A percentile compares a stretch with the other conserved stretches of the same genome.
Conservation (phyloP, 2,888 invertebrate genomes). For the Drymonia ruficornis region DNA sequence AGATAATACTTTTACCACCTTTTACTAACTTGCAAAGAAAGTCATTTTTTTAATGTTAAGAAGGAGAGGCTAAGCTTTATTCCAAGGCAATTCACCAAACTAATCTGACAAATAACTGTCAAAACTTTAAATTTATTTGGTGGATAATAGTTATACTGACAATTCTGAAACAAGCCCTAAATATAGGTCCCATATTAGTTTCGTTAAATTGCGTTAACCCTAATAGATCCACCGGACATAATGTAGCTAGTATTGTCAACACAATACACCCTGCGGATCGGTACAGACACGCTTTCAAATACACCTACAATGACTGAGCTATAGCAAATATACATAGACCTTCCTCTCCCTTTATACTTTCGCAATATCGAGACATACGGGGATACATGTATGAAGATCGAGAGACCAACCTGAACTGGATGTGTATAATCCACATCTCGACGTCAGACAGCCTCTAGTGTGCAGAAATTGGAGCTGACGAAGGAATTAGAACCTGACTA, state of each 20-base stretch:
- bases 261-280: conserved; percentile 39
- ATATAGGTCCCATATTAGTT: no score
- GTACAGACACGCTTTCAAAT: conserved; percentile 10
- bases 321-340: conserved; percentile 27
- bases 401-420: conserved; percentile 38
- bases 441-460: conserved; percentile 15
- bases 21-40: no score
- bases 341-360: conserved; percentile 10
- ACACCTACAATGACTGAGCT: conserved; percentile 1
- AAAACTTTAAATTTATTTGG: no score
- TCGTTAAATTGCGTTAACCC: neutral
- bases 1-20: no score
- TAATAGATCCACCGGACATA: conserved; percentile 16
- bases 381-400: conserved; percentile 14
- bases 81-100: no score
- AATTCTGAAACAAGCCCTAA: no score
- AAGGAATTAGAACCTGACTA: conserved; percentile 32
- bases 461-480: conserved; percentile 27
- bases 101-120: no score
- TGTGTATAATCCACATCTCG: conserved; percentile 22
- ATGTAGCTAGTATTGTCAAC: conserved; percentile 39
- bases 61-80: no score
- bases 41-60: no score
- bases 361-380: conserved; percentile 12
- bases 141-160: no score